Evolutionary conservation across 1,140 invertebrate species (phyloP).

Genomic region (Branchinecta lynchi): DNA sequence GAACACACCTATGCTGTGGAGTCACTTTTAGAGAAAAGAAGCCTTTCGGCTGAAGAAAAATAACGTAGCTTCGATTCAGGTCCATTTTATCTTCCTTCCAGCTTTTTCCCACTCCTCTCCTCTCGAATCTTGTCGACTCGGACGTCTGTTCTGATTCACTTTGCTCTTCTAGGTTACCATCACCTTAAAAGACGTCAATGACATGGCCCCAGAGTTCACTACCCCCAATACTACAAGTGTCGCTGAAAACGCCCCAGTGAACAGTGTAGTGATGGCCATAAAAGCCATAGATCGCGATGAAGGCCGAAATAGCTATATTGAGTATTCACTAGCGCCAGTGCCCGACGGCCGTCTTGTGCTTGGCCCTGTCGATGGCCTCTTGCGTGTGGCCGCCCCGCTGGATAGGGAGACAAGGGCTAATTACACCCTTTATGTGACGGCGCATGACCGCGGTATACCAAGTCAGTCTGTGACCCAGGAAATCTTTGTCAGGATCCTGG

Average conservation of each 20-base stretch:
- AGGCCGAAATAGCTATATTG: conserved; percentile 79
- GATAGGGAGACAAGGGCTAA: conserved; percentile 68
- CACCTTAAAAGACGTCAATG: conserved; percentile 78
- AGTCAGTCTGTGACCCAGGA: conserved; percentile 49
- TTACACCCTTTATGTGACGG: conserved; percentile 63
- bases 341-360: conserved; percentile 53
- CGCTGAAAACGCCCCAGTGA: conserved; percentile 69
- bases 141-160: no score
- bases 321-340: conserved; percentile 54
- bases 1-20: no score
- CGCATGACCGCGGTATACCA: conserved; percentile 73
- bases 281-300: conserved; percentile 83
- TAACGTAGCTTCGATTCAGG: no score
- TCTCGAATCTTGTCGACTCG: no score
- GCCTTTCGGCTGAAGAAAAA: no score
- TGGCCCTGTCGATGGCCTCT: conserved; percentile 68
- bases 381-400: conserved; percentile 59
- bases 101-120: no score
- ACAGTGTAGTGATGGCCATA: conserved; percentile 75
- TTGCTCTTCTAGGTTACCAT: conserved; percentile 53
- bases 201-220: conserved; percentile 79
- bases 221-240: conserved; percentile 58
- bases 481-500: conserved; percentile 57
- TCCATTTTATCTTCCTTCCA: no score
- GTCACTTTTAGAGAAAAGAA: no score